Conservation (phyloP, 1,140 invertebrate species). For the Colletes latitarsis region DNA sequence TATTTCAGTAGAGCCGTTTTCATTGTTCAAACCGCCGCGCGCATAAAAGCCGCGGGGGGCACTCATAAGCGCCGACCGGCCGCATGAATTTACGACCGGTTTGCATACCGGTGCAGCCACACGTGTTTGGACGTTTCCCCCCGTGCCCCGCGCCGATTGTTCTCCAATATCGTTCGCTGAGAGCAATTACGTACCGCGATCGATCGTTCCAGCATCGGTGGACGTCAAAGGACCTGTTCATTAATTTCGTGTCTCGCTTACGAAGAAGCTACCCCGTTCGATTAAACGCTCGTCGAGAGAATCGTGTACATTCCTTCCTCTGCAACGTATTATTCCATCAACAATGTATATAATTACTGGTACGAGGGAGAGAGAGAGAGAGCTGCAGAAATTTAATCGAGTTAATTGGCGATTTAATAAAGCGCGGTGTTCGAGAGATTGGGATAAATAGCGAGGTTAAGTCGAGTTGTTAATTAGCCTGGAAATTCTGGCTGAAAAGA, state of each 20-base stretch:
- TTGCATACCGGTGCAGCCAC: slow-evolving; percentile 28
- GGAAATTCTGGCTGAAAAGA: no score
- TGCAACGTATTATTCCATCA: no score
- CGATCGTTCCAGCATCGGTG: not conserved
- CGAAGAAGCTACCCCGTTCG: not conserved
- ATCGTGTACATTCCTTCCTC: no score
- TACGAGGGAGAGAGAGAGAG: no score
- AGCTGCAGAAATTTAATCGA: no score
- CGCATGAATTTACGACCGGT: slow-evolving; percentile 57
- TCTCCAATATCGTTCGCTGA: slow-evolving; percentile 10
- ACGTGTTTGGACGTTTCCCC: slow-evolving; percentile 31
- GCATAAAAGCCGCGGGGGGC: slow-evolving; percentile 54
- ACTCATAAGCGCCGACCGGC: slow-evolving; percentile 53
- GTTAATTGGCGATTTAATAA: no score
- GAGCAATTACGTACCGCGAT: not conserved
- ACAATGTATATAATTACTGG: no score
- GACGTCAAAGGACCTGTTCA: not conserved
- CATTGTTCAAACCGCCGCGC: slow-evolving; percentile 54
- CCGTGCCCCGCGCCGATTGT: not conserved
- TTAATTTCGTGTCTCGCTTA: not conserved
- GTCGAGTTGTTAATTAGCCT: no score
- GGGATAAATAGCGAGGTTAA: no score
- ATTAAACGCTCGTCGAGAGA: not conserved
- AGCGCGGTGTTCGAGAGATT: no score
- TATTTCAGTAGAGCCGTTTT: slow-evolving; percentile 62